phyloP scores from a whole-genome alignment of 1,140 invertebrate species.

The Scaptomyza graminum region DNA sequence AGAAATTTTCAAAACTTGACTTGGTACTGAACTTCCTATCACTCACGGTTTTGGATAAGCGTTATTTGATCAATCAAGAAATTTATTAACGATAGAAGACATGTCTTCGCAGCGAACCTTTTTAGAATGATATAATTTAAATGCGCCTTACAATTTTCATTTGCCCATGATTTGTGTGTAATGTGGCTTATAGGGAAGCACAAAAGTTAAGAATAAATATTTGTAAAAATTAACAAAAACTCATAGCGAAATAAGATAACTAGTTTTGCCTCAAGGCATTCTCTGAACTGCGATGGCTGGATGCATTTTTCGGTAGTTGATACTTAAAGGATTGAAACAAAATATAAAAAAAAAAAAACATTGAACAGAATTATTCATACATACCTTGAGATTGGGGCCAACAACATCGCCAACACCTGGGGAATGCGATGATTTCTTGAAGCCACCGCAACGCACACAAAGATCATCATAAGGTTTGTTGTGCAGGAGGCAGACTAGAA shows the following conservation, averaged over 20 bases:
- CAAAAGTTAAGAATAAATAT: too few relatives aligned
- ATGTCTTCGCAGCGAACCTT: too few relatives aligned
- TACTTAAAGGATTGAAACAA: neutral
- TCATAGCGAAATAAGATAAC: too few relatives aligned
- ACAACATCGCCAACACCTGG: constrained; percentile 43
- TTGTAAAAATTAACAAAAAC: constrained; percentile 2
- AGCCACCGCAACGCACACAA: constrained; percentile 78
- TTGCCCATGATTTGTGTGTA: too few relatives aligned
- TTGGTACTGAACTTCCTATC: too few relatives aligned
- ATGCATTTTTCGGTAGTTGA: neutral
- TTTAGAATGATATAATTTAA: neutral
- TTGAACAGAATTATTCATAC: neutral
- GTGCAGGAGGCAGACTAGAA: constrained; percentile 92
- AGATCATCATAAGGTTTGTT: constrained; percentile 89
- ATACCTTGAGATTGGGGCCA: constrained; percentile 9
- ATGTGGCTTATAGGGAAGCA: too few relatives aligned
- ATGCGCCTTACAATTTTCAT: neutral
- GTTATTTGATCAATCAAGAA: too few relatives aligned
- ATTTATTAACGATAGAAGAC: too few relatives aligned
- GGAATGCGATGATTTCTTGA: neutral
- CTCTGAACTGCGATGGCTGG: constrained; percentile 15
- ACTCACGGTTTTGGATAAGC: too few relatives aligned
- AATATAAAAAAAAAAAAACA: too few relatives aligned
- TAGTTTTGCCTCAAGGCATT: neutral
- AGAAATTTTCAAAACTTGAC: too few relatives aligned